Conservation (phyloP, 2,113 vertebrate genomes). For the Ptyas mucosa region DNA sequence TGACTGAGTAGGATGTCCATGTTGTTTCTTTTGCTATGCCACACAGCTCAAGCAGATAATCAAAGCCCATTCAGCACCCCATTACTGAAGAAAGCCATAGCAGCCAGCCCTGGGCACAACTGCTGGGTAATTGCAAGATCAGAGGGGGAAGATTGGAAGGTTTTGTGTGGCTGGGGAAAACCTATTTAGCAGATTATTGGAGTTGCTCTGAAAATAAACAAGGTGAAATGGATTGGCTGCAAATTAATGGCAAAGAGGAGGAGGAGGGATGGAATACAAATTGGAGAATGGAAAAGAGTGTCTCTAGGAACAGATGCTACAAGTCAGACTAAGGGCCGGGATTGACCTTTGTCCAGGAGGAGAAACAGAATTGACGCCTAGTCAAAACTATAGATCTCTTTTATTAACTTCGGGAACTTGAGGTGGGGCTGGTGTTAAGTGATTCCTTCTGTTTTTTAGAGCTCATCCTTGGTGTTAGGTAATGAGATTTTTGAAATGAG, state of each 20-base stretch:
- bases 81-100: slow-evolving; percentile 27
- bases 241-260: neutral
- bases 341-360: neutral
- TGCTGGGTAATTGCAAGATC: slow-evolving; percentile 11
- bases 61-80: slow-evolving; percentile 24
- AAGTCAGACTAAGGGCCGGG: neutral
- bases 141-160: slow-evolving; percentile 15
- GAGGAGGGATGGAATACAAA: slow-evolving; percentile 1
- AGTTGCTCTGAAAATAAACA: slow-evolving; percentile 16
- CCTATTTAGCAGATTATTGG: slow-evolving; percentile 23
- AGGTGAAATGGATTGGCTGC: slow-evolving; percentile 16
- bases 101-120: slow-evolving; percentile 17
- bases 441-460: neutral
- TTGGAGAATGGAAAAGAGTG: neutral
- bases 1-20: slow-evolving; percentile 1
- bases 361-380: neutral
- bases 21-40: slow-evolving; percentile 7
- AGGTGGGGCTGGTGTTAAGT: neutral
- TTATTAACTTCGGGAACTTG: neutral
- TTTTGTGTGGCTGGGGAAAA: neutral
- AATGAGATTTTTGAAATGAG: slow-evolving; percentile 13
- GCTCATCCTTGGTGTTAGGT: neutral
- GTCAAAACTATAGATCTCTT: neutral
- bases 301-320: neutral
- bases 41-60: slow-evolving; percentile 15